Percentiles rank a stretch among this genome's conserved stretches.
These are phyloP conservation scores for Hypanus sabinus DNA, from an alignment of 2,113 vertebrate species.

Conservation along the genomic window DNA sequence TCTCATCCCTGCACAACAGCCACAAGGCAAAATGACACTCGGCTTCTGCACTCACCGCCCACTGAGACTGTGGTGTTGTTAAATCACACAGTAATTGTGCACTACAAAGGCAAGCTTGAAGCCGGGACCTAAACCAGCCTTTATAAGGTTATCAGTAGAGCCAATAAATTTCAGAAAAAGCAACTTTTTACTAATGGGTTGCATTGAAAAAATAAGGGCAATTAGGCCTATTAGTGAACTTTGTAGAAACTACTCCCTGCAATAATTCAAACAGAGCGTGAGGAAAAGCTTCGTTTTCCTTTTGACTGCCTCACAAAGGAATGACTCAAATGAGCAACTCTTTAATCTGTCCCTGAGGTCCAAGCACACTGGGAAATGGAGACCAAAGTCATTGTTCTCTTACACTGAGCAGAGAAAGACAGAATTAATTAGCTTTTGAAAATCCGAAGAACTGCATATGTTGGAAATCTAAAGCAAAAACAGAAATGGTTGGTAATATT, in stretches of 20 bases:
- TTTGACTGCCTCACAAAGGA: neutral
- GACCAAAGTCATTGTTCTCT: neutral
- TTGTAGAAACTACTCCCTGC: neutral
- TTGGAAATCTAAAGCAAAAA: no score
- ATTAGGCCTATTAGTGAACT: slow-evolving; percentile 1
- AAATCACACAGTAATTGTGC: neutral
- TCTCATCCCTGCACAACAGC: neutral
- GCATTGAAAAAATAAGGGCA: neutral
- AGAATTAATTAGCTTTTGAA: neutral
- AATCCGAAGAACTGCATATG: no score
- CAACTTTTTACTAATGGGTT: no score
- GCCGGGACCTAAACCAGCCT: neutral
- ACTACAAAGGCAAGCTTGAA: slow-evolving; percentile 10
- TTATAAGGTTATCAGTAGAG: neutral
- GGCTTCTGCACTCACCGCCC: neutral
- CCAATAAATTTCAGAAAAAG: neutral
- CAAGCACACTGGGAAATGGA: neutral
- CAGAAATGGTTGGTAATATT: no score
- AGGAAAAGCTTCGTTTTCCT: neutral
- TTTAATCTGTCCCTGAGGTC: neutral
- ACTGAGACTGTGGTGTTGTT: neutral
- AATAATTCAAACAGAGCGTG: neutral
- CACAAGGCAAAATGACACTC: neutral
- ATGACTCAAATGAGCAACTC: neutral
- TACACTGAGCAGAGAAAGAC: neutral